Evolutionary conservation across 2,113 vertebrate species (phyloP).

Genomic region (Ceyx margarethae): DNA sequence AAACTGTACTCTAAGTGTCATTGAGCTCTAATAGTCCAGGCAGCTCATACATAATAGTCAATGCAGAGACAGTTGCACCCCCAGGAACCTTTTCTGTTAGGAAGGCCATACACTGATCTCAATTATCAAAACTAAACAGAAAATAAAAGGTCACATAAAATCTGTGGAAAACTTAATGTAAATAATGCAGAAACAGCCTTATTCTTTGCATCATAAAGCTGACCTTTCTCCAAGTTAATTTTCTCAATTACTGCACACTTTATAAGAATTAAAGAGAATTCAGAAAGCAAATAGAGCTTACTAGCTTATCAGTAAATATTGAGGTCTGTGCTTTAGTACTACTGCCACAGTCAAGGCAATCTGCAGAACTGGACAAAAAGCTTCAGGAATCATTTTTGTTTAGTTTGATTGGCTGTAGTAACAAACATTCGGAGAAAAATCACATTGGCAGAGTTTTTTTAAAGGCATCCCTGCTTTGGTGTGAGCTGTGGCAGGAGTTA

Average conservation of each 20-base stretch:
- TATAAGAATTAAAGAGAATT: not conserved
- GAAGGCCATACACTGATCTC: not conserved
- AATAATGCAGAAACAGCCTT: not conserved
- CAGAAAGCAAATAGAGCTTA: not conserved
- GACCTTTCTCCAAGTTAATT: not conserved
- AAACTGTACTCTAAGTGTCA: not conserved
- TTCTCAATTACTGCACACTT: not conserved
- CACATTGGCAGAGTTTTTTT: fast-evolving
- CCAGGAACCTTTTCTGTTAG: not conserved
- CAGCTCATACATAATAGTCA: not conserved
- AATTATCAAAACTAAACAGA: not conserved
- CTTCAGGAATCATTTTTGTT: not conserved
- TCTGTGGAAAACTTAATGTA: not conserved
- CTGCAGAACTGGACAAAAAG: not conserved
- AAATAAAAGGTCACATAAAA: not conserved
- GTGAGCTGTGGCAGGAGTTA: not conserved
- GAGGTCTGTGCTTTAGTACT: not conserved
- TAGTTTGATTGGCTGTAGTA: not conserved
- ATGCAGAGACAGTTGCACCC: not conserved
- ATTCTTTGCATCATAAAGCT: not conserved
- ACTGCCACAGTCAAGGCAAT: not conserved
- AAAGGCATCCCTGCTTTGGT: not conserved
- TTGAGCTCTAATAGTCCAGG: not conserved
- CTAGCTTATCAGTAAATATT: not conserved
- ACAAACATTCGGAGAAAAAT: not conserved